phyloP scores from a whole-genome alignment of 1,140 invertebrate genomes.

The Phthorimaea operculella region DNA sequence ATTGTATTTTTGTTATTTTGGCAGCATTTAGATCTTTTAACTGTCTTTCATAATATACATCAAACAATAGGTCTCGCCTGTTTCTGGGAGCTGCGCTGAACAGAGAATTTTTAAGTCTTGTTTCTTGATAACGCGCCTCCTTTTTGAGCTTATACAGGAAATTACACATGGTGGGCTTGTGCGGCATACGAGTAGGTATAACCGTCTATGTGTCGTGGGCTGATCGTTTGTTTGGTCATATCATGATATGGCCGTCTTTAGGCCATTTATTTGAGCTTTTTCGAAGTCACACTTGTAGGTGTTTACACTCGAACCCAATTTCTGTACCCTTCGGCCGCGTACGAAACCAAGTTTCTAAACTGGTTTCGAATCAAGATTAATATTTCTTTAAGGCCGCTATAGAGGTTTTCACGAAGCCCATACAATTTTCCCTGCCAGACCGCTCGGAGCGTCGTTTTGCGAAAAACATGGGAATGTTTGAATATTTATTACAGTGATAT shows the following conservation, averaged over 20 bases:
- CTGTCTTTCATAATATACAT: slow-evolving; percentile 1
- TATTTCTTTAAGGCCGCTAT: too few relatives aligned
- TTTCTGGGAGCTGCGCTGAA: background rate
- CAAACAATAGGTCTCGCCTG: background rate
- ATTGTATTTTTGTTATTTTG: background rate
- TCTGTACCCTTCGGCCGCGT: too few relatives aligned
- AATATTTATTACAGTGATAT: too few relatives aligned
- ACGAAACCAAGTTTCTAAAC: too few relatives aligned
- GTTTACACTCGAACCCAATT: background rate
- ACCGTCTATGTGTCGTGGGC: background rate
- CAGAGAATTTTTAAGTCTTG: background rate
- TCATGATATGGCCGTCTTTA: background rate
- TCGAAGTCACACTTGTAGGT: background rate
- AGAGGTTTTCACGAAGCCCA: too few relatives aligned
- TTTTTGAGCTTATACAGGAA: slow-evolving; percentile 4
- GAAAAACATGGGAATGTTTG: too few relatives aligned
- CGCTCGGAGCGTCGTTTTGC: too few relatives aligned
- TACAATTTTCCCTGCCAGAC: too few relatives aligned
- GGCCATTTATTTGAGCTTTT: background rate
- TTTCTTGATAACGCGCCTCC: slow-evolving; percentile 5
- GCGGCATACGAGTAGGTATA: background rate
- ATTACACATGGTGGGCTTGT: background rate
- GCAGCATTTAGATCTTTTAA: slow-evolving; percentile 2
- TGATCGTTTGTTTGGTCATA: too few relatives aligned
- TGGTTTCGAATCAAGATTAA: too few relatives aligned